Conservation (phyloP, 2,113 vertebrate genomes). For the Leucopternis melanops region DNA sequence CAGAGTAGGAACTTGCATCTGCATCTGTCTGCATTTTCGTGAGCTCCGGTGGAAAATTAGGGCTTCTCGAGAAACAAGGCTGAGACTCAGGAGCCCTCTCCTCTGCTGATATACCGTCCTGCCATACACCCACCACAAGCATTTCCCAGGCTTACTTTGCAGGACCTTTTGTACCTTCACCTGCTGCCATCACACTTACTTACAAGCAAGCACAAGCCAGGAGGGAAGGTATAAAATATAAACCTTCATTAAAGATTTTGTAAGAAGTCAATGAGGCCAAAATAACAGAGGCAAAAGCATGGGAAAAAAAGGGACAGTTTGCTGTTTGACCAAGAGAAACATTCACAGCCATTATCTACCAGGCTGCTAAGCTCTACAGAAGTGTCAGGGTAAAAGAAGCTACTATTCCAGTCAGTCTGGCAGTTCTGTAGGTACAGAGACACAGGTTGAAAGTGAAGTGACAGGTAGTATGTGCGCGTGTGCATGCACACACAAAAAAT, state of each 20-base stretch:
- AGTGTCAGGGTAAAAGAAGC: not conserved
- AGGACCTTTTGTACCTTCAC: not conserved
- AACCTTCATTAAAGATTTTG: slow-evolving; percentile 38
- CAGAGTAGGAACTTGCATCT: not conserved
- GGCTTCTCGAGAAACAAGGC: not conserved
- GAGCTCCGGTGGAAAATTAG: rapidly evolving
- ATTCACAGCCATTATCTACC: not conserved
- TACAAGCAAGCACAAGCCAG: not conserved
- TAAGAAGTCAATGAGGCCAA: slow-evolving; percentile 17
- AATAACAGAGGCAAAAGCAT: slow-evolving; percentile 8
- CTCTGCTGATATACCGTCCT: not conserved
- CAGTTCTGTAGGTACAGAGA: not conserved
- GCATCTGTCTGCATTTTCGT: not conserved
- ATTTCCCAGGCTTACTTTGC: not conserved
- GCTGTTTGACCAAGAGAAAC: not conserved
- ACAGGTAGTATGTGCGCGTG: rapidly evolving
- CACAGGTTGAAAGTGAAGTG: not conserved
- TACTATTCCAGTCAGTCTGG: not conserved
- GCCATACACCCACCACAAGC: not conserved
- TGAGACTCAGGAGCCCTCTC: not conserved
- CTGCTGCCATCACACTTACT: not conserved
- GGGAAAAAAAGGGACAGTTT: not conserved
- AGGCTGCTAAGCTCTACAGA: not conserved
- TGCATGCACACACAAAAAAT: not conserved
- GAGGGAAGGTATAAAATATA: slow-evolving; percentile 3